Evolutionary conservation across 1,140 invertebrate species (phyloP).

Genomic region (Drosophila bocki): DNA sequence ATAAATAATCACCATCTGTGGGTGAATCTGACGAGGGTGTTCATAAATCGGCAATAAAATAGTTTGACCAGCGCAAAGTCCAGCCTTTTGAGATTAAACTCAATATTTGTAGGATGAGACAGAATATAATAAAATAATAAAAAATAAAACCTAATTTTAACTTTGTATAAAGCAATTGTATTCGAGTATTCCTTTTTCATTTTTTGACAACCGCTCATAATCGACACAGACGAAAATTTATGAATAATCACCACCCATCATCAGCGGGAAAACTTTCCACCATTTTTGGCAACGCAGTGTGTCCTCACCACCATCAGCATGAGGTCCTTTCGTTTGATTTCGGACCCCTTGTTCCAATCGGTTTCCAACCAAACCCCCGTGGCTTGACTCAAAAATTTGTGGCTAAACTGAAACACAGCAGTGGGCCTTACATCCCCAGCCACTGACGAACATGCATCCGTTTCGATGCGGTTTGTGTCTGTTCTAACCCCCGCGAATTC

Average conservation of each 20-base stretch:
- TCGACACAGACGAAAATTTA: constrained; percentile 1
- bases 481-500: constrained; percentile 3
- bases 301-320: constrained; percentile 15
- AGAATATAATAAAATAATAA: neutral
- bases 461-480: constrained; percentile 13
- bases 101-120: no score
- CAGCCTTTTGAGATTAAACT: neutral
- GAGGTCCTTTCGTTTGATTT: constrained; percentile 12
- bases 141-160: neutral
- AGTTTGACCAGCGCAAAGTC: constrained; percentile 23
- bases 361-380: constrained; percentile 6
- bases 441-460: constrained; percentile 15
- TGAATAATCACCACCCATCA: constrained; percentile 7
- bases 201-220: constrained; percentile 1
- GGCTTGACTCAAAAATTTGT: constrained; percentile 33
- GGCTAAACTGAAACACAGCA: constrained; percentile 25
- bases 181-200: no score
- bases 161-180: neutral
- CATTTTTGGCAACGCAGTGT: neutral
- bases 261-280: neutral
- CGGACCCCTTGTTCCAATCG: neutral
- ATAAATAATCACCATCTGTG: constrained; percentile 51
- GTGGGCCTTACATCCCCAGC: neutral
- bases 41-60: neutral
- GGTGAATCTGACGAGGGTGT: neutral